Evolutionary conservation across 2,888 invertebrate genomes (phyloP), one percentile per base, ranked within the genome.

Genomic region (Chaetogeoica ovagalla): DNA sequence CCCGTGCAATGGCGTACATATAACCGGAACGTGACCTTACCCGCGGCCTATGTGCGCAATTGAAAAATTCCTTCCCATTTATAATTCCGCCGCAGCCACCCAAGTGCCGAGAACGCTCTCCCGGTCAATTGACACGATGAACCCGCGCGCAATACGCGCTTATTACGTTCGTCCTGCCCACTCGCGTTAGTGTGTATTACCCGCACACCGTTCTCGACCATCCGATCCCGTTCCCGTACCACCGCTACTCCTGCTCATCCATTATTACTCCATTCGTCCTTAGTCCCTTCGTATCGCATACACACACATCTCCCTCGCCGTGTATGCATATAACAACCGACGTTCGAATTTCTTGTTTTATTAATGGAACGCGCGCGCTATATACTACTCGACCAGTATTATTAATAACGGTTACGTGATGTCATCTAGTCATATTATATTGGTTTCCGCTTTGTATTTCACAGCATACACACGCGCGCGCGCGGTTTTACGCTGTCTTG

Each of bases 21-120:
- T 60, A 57, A 76, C 70, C 60, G 62, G 69, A 55, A 79, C 70
- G 79, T 79, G 79, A 79, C 79, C 70, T 79, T 63, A 55, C 70
- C 30, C 30, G 30, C 30, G 30, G 79, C 70, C 79, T n/a, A 13
- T 17, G 17, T 63, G 79, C 79, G 79, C 79, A 79, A 79, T 79
- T 79, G 70, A 79, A 79, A 77, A 79, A 79, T 81, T 76, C 74
- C 70, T 81, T 76, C 74, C 79, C 70, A 73, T 79, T 52, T 23
- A 7, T 63, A 4, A 30, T 39, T 21, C 55, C 65, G n/a, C 43
- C 65, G 2, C 30, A n/a, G n/a, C 13, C 21, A 43, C 52, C 23
- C 30, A 11, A 23, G 11, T 69, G 9, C 55, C 66, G 68, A n/a
- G n/a, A 23, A 57, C 39, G 1, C 30, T 77, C 69, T 57, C 30